A percentile compares a stretch with the other conserved stretches of the same genome.
These are phyloP conservation scores for Laticauda laticaudata DNA, from an alignment of 2,113 vertebrate genomes.

Conservation along the genomic window DNA sequence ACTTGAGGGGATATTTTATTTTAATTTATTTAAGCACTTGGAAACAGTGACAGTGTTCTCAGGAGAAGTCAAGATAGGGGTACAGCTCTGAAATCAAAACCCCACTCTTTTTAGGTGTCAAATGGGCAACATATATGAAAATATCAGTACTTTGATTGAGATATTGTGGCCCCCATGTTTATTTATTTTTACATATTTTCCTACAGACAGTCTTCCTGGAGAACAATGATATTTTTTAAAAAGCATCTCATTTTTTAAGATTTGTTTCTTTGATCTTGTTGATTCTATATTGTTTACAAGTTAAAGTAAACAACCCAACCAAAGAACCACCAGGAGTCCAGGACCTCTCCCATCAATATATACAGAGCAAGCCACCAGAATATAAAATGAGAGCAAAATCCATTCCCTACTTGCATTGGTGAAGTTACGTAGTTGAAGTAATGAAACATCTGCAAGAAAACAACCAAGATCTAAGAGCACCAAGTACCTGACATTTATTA, in stretches of 20 bases:
- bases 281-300: no score
- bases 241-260: background rate
- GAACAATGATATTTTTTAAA: background rate
- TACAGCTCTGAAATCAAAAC: background rate
- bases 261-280: background rate
- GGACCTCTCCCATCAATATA: no score
- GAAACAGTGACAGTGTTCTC: background rate
- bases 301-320: no score
- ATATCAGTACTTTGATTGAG: background rate
- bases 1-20: background rate
- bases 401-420: background rate
- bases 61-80: background rate
- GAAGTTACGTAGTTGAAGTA: background rate
- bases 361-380: no score
- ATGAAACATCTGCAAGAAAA: background rate
- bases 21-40: background rate
- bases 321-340: no score
- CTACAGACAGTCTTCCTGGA: background rate
- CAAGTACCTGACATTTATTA: background rate
- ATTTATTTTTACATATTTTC: background rate
- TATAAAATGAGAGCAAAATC: background rate
- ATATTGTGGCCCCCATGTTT: background rate
- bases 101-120: background rate
- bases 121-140: background rate
- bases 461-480: background rate